Conservation (phyloP, 2,797 vertebrate species). For the Rhincodon typus region DNA sequence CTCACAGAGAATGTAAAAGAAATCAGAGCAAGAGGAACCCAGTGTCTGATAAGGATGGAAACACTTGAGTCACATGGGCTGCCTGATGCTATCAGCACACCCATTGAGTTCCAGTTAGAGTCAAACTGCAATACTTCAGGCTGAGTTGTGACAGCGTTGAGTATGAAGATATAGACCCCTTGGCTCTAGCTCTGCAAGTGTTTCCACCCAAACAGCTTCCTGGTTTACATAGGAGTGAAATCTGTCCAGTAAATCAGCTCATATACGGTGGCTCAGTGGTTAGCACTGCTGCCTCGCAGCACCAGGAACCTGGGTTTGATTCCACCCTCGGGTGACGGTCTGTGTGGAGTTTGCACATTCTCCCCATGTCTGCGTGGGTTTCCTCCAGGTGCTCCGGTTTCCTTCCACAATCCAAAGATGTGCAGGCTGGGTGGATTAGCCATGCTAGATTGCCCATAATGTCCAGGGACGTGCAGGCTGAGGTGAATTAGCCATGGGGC, state of each 20-base stretch:
- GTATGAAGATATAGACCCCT: not conserved
- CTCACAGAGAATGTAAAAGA: not conserved
- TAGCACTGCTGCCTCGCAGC: too few relatives aligned
- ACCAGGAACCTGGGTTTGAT: too few relatives aligned
- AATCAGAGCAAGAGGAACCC: not conserved
- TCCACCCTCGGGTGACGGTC: too few relatives aligned
- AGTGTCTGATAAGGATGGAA: not conserved
- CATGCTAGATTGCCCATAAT: too few relatives aligned
- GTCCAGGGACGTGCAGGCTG: too few relatives aligned
- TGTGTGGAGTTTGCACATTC: too few relatives aligned
- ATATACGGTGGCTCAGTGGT: too few relatives aligned
- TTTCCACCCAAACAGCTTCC: not conserved
- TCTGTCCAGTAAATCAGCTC: not conserved
- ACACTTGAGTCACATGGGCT: not conserved
- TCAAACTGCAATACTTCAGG: not conserved
- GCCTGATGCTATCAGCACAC: not conserved
- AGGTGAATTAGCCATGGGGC: too few relatives aligned
- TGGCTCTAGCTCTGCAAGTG: not conserved
- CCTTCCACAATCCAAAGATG: too few relatives aligned
- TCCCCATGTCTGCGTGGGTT: too few relatives aligned
- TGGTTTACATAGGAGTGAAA: not conserved
- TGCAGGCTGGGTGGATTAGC: too few relatives aligned
- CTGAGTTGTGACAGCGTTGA: not conserved
- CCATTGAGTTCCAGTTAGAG: not conserved
- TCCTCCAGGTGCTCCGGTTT: too few relatives aligned